These are phyloP conservation scores for Lanius collurio DNA, from an alignment of 2,113 vertebrate genomes.

Conservation along the genomic window DNA sequence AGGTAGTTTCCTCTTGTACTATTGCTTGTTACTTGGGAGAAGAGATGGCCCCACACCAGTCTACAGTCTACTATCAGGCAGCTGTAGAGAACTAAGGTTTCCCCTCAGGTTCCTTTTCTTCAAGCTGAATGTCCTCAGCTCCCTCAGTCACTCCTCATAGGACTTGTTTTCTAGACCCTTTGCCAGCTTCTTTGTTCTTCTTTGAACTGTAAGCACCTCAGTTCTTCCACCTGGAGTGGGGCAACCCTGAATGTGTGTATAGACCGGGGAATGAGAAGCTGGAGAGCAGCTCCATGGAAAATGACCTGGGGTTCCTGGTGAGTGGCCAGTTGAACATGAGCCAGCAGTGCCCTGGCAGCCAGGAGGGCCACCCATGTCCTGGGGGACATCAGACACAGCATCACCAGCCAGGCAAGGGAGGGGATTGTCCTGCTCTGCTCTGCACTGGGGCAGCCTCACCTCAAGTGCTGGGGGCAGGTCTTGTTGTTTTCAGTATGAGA, in stretches of 20 bases:
- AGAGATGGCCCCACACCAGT: accelerated
- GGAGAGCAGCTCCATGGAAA: background rate
- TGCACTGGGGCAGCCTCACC: accelerated
- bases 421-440: background rate
- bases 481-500: background rate
- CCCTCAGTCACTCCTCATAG: background rate
- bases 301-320: accelerated
- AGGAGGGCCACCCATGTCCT: accelerated
- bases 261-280: background rate
- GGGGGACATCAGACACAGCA: background rate
- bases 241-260: background rate
- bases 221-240: background rate
- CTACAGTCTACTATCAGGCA: background rate
- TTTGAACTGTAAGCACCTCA: background rate
- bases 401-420: accelerated
- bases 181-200: background rate
- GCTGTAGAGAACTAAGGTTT: background rate
- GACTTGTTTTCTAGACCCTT: background rate
- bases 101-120: background rate
- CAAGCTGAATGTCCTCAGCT: background rate
- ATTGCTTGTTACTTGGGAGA: background rate
- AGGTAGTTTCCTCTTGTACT: background rate
- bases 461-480: accelerated
- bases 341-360: background rate
- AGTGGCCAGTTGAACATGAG: accelerated